Conservation (phyloP, 2,888 invertebrate species). For the Selenia dentaria region DNA sequence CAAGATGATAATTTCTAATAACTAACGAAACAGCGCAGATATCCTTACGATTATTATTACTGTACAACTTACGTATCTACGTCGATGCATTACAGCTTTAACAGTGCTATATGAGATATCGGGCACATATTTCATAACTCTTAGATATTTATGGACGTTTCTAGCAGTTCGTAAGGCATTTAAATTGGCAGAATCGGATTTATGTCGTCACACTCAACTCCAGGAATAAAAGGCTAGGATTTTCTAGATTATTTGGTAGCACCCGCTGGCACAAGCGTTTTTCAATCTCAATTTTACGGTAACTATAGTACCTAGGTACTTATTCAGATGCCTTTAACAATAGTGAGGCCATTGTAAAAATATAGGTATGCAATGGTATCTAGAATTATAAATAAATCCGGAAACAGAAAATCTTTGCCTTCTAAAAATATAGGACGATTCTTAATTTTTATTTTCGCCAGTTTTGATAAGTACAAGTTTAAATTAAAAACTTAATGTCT, state of each 20-base stretch:
- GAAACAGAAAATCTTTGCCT: no score
- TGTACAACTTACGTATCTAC: conserved; percentile 74
- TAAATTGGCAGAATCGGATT: conserved; percentile 14
- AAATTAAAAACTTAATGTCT: conserved; percentile 8
- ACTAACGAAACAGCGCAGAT: conserved; percentile 23
- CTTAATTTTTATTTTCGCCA: not conserved
- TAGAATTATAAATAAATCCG: no score
- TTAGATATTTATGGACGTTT: conserved; percentile 22
- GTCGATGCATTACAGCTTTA: conserved; percentile 36
- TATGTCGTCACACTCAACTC: not conserved
- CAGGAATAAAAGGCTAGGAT: not conserved
- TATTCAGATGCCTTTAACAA: no score
- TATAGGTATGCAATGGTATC: no score
- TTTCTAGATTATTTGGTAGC: no score
- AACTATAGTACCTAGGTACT: no score
- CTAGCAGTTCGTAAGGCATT: conserved; percentile 25
- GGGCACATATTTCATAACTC: conserved; percentile 2
- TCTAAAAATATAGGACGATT: not conserved
- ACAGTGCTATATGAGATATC: conserved; percentile 17
- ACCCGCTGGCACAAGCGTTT: no score
- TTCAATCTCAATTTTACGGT: no score
- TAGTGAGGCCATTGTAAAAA: no score
- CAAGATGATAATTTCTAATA: conserved; percentile 1
- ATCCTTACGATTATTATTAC: conserved; percentile 40
- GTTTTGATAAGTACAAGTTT: conserved; percentile 9